Percentiles rank a stretch among this genome's conserved stretches.
phyloP scores from a whole-genome alignment of 2,113 vertebrate genomes.

The Cercocebus atys region DNA sequence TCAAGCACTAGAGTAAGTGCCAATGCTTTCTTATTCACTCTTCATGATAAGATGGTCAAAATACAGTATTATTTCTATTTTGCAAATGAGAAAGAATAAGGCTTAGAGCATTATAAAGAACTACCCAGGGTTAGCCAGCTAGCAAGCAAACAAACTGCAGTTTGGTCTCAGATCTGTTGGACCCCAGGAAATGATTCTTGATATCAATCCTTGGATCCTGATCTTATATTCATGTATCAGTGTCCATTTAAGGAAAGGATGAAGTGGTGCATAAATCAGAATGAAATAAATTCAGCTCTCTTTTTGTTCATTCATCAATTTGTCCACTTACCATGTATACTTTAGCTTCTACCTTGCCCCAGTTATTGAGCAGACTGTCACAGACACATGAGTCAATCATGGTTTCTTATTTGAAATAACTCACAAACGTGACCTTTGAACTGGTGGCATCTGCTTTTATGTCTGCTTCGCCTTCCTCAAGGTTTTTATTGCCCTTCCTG shows the following conservation, averaged over 20 bases:
- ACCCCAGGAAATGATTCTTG: background rate
- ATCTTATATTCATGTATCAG: background rate
- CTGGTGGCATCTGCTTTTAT: background rate
- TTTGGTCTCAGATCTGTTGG: background rate
- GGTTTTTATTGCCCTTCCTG: background rate
- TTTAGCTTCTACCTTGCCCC: background rate
- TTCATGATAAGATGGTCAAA: background rate
- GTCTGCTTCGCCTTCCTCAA: background rate
- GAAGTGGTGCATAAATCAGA: background rate
- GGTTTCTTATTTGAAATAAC: background rate
- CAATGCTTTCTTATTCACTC: background rate
- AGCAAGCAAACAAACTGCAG: background rate
- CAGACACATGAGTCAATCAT: background rate
- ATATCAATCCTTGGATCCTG: background rate
- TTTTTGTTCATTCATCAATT: background rate
- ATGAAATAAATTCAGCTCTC: background rate
- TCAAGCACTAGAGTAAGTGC: background rate
- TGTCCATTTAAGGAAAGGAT: background rate
- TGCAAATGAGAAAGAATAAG: background rate
- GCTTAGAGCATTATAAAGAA: background rate
- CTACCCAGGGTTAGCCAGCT: background rate
- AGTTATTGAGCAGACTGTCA: background rate
- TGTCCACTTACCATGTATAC: background rate
- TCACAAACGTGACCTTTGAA: background rate
- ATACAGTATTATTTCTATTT: background rate